phyloP scores from a whole-genome alignment of 2,888 invertebrate species.

The Petrolisthes cinctipes region DNA sequence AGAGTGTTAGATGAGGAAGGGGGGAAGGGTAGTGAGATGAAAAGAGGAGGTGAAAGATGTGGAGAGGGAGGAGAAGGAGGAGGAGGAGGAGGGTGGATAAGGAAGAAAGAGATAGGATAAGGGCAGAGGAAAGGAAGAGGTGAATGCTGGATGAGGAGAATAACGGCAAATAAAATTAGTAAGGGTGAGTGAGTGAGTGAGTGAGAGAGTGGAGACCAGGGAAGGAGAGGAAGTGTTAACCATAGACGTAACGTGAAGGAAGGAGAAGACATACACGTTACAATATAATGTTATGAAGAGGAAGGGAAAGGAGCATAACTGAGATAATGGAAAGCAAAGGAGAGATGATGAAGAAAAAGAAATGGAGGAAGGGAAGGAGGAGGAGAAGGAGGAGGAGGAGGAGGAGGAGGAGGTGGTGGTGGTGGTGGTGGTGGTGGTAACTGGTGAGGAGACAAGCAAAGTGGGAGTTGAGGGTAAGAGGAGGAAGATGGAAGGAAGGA shows the following conservation, averaged over 20 bases:
- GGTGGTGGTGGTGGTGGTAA: background rate
- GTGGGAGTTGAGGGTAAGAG: too few species aligned
- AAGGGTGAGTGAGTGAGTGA: background rate
- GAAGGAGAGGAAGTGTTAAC: background rate
- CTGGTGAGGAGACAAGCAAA: too few species aligned
- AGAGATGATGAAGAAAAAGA: background rate
- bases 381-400: background rate
- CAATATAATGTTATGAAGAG: background rate
- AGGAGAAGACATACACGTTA: background rate
- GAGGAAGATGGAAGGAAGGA: too few species aligned
- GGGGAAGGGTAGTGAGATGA: background rate
- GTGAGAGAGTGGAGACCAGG: background rate
- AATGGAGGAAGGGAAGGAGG: background rate
- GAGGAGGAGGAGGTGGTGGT: background rate
- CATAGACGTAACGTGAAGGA: background rate
- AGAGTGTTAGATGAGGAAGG: background rate
- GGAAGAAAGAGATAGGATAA: background rate
- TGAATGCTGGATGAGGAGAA: background rate
- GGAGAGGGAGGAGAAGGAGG: background rate
- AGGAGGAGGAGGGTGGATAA: background rate
- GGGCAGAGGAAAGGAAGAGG: background rate
- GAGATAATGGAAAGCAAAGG: background rate
- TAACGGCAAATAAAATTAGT: background rate
- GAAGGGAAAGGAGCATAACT: background rate
- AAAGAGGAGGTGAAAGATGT: constrained; percentile 6